These are phyloP conservation scores for Lucifuga dentata DNA, from an alignment of 2,113 vertebrate genomes.

Conservation along the genomic window DNA sequence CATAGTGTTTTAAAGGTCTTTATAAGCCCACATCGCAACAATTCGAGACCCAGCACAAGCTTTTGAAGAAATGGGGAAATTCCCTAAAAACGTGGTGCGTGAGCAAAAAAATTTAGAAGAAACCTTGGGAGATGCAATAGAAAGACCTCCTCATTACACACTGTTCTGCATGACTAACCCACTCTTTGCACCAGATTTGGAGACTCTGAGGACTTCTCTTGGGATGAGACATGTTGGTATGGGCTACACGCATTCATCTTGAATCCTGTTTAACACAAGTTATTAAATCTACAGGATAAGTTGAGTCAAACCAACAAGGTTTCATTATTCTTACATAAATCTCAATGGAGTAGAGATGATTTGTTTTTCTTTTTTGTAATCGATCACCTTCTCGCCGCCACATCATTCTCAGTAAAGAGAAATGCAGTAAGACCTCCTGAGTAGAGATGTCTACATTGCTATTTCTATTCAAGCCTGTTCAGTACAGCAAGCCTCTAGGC, in stretches of 20 bases:
- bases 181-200: no score
- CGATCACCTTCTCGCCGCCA: conserved; percentile 1
- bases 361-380: background rate
- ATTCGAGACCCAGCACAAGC: no score
- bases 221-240: no score
- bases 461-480: conserved; percentile 43
- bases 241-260: no score
- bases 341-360: background rate
- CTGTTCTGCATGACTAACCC: no score
- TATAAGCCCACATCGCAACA: no score
- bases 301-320: background rate
- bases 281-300: background rate
- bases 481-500: conserved; percentile 56
- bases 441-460: conserved; percentile 42
- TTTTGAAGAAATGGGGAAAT: no score
- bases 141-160: no score
- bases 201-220: background rate
- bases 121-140: no score
- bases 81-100: no score
- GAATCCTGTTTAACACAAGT: background rate
- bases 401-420: background rate
- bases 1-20: no score
- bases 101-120: no score
- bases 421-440: conserved; percentile 37
- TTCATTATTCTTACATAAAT: background rate